These are phyloP conservation scores for Meloidogyne chitwoodi DNA, from an alignment of 1,140 invertebrate genomes.

Conservation along the genomic window DNA sequence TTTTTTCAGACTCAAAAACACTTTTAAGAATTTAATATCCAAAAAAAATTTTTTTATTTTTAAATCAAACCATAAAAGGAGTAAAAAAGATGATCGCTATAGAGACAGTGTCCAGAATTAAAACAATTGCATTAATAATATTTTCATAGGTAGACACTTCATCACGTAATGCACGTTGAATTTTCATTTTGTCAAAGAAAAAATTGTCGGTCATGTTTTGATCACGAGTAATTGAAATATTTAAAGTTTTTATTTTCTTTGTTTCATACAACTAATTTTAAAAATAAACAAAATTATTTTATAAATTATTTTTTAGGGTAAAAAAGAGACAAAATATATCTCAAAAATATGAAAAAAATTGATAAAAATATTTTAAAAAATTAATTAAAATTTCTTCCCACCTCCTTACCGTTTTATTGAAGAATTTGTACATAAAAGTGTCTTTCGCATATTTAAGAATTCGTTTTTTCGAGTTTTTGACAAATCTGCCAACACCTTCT, in stretches of 20 bases:
- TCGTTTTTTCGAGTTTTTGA: conserved; percentile 40
- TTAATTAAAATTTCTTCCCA: background rate
- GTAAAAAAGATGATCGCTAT: background rate
- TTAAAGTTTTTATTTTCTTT: background rate
- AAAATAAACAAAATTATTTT: no score
- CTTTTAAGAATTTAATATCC: no score
- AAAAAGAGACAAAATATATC: background rate
- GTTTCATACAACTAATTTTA: background rate
- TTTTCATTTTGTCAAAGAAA: background rate
- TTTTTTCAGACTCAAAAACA: background rate
- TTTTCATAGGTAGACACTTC: background rate
- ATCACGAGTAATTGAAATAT: background rate
- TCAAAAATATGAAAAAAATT: background rate
- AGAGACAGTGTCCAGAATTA: background rate
- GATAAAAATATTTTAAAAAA: background rate
- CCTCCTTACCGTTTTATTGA: conserved; percentile 6
- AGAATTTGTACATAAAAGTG: conserved; percentile 29
- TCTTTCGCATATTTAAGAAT: conserved; percentile 27
- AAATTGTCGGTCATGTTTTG: background rate
- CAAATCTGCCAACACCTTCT: conserved; percentile 37
- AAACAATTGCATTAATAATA: background rate
- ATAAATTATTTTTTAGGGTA: background rate
- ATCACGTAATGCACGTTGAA: background rate
- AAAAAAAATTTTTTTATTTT: background rate
- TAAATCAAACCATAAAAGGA: background rate